phyloP scores from a whole-genome alignment of 2,113 vertebrate genomes.

The Leucopsar rothschildi region DNA sequence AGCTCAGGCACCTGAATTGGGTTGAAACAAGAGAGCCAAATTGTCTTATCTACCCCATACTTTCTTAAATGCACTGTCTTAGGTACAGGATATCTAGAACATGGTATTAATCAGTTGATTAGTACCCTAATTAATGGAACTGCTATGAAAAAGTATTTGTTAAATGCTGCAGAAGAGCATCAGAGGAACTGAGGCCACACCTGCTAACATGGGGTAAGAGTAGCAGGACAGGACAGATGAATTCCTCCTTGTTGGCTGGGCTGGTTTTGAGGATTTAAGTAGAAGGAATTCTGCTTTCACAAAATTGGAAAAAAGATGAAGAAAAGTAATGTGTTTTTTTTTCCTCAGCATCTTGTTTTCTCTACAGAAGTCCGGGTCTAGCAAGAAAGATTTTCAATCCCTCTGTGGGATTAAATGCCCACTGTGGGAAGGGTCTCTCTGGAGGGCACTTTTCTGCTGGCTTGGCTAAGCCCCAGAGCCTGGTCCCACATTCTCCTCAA shows the following conservation, averaged over 20 bases:
- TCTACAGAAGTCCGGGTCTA: background rate
- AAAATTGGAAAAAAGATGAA: background rate
- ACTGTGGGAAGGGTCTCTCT: background rate
- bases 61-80: background rate
- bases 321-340: rapidly evolving
- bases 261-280: background rate
- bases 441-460: background rate
- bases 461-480: background rate
- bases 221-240: background rate
- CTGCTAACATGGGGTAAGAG: rapidly evolving
- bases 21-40: background rate
- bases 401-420: background rate
- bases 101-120: background rate
- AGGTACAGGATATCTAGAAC: background rate
- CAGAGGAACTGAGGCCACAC: background rate
- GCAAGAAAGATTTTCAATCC: background rate
- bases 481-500: rapidly evolving
- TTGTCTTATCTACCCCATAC: background rate
- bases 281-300: background rate
- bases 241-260: background rate
- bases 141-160: background rate
- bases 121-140: background rate
- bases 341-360: background rate
- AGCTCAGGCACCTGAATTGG: background rate
- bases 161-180: background rate